Evolutionary conservation across 2,888 invertebrate genomes (phyloP).

Genomic region (Chymomyza caudatula): DNA sequence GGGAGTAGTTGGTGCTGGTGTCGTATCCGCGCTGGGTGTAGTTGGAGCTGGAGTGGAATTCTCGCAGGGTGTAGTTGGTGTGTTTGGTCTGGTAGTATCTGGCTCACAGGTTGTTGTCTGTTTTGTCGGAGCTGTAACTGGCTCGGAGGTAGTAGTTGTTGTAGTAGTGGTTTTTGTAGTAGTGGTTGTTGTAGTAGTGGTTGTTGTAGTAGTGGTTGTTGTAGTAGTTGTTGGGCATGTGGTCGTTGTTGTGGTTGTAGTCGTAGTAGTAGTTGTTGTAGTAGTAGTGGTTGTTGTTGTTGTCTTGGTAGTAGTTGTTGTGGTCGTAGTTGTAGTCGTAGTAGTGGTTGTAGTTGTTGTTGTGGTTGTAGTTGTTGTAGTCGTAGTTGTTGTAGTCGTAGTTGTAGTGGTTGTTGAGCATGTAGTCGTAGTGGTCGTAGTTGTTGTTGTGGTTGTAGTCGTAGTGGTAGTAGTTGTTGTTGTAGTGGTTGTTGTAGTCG

Average conservation of each 20-base stretch:
- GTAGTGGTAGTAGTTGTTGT: too few relatives aligned
- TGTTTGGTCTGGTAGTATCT: not conserved
- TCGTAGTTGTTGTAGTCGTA: not conserved
- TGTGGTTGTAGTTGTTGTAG: not conserved
- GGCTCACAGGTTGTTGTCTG: not conserved
- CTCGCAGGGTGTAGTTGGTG: not conserved
- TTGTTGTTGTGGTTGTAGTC: too few relatives aligned
- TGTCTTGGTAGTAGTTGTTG: constrained; percentile 14
- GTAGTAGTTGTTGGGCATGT: constrained; percentile 1
- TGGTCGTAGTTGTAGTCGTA: constrained; percentile 15
- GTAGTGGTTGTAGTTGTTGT: constrained; percentile 12
- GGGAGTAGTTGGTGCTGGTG: not conserved
- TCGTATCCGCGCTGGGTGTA: not conserved
- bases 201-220: constrained; percentile 7
- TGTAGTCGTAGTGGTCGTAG: constrained; percentile 13
- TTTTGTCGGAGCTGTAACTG: not conserved
- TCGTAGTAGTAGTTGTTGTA: not conserved
- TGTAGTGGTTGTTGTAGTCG: not conserved
- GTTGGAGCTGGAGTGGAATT: too few relatives aligned
- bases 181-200: constrained; percentile 1
- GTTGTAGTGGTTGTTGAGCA: constrained; percentile 8
- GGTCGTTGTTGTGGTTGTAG: constrained; percentile 18
- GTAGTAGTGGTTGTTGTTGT: not conserved
- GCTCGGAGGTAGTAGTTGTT: not conserved
- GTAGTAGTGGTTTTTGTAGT: not conserved